phyloP scores from a whole-genome alignment of 2,888 invertebrate species.

The Caenorhabditis wallacei region DNA sequence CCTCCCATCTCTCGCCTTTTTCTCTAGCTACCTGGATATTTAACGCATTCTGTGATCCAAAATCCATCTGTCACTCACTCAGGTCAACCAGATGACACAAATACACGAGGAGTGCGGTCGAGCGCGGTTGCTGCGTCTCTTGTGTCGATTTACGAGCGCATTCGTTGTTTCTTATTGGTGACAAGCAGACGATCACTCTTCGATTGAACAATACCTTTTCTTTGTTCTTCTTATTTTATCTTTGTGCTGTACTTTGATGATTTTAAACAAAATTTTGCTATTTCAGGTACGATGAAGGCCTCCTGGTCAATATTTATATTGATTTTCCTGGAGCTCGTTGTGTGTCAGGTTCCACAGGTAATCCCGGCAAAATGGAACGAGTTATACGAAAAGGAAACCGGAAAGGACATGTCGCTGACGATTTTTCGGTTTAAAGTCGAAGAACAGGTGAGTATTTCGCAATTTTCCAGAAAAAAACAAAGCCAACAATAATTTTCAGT shows the following conservation, averaged over 20 bases:
- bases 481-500: conserved; percentile 22
- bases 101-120: not conserved
- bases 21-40: not conserved
- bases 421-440: conserved; percentile 57
- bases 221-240: not conserved
- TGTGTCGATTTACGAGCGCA: conserved; percentile 9
- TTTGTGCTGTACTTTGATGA: not conserved
- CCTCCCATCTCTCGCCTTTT: not conserved
- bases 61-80: not conserved
- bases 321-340: conserved; percentile 21
- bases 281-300: conserved; percentile 1
- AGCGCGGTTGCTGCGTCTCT: not conserved
- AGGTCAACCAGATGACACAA: no score
- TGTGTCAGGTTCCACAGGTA: conserved; percentile 23
- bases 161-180: no score
- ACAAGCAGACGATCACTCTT: not conserved
- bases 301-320: conserved; percentile 9
- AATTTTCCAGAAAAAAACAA: not conserved
- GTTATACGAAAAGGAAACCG: conserved; percentile 41
- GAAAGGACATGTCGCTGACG: conserved; percentile 32
- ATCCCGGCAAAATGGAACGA: conserved; percentile 62
- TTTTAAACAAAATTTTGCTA: not conserved
- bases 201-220: not conserved
- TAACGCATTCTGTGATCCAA: no score
- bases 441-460: conserved; percentile 43